Evolutionary conservation across 2,113 vertebrate species (phyloP).

Genomic region (Cynopterus brachyotis): DNA sequence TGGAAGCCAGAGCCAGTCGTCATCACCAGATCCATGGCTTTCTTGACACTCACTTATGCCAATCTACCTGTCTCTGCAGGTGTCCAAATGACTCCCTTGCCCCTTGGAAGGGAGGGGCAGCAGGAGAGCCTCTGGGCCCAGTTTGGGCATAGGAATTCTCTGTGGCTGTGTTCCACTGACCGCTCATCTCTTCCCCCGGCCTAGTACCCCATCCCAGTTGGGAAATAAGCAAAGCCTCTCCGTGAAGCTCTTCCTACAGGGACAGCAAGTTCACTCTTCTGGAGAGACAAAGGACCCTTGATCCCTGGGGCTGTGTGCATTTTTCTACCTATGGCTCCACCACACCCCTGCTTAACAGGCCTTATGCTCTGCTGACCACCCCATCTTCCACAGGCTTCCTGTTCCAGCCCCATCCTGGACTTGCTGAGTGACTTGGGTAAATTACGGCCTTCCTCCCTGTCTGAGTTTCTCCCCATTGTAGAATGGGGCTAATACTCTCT

Average conservation of each 20-base stretch:
- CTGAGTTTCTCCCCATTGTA: conserved; percentile 53
- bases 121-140: neutral
- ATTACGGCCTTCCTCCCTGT: conserved; percentile 38
- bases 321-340: neutral
- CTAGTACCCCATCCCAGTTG: neutral
- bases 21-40: neutral
- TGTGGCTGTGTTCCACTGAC: neutral
- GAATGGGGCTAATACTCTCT: conserved; percentile 49
- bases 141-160: neutral
- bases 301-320: neutral
- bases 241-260: neutral
- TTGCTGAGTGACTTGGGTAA: neutral
- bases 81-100: neutral
- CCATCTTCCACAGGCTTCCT: neutral
- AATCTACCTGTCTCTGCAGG: neutral
- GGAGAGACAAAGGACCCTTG: neutral
- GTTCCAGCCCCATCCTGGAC: neutral
- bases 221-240: neutral
- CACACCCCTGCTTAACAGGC: neutral
- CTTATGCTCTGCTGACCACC: neutral
- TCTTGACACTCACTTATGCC: neutral
- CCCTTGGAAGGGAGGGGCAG: neutral
- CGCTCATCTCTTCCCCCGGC: neutral
- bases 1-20: neutral
- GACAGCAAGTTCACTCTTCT: neutral